Evolutionary conservation across 2,888 invertebrate species (phyloP).

Genomic region (Standfussiana lucernea): DNA sequence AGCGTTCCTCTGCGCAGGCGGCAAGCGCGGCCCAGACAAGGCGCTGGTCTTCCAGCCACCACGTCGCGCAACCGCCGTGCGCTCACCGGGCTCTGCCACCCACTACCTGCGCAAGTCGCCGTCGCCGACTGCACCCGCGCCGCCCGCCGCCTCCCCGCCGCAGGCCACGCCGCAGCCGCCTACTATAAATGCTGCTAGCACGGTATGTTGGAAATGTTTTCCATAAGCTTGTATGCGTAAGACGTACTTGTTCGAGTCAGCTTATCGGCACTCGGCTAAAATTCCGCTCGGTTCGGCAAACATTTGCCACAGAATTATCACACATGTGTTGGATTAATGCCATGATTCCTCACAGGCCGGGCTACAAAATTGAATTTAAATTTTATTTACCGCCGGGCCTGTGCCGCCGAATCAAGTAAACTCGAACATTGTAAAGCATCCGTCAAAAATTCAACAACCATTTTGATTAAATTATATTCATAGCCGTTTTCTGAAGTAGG

Average conservation of each 20-base stretch:
- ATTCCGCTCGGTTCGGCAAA: background rate
- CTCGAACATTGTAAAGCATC: background rate
- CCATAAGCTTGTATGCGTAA: background rate
- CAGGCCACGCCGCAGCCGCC: constrained; percentile 71
- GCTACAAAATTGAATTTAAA: background rate
- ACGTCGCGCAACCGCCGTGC: constrained; percentile 95
- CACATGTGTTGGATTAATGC: too few relatives aligned
- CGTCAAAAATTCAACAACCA: background rate
- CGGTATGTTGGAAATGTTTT: constrained; percentile 66
- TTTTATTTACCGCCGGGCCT: background rate
- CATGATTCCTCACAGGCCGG: background rate
- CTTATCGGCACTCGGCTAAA: background rate
- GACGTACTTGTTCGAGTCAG: background rate
- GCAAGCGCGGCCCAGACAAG: constrained; percentile 91
- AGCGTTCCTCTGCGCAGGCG: constrained; percentile 71
- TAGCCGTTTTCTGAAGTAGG: background rate
- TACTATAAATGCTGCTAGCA: constrained; percentile 65
- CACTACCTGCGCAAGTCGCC: constrained; percentile 98
- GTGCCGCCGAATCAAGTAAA: background rate
- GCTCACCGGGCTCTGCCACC: constrained; percentile 95
- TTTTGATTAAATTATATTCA: background rate
- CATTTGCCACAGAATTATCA: too few relatives aligned
- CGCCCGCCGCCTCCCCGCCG: constrained; percentile 78
- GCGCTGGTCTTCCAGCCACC: constrained; percentile 93
- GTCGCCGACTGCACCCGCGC: constrained; percentile 94